Conservation (phyloP, 1,140 invertebrate species). For the Thrips palmi region DNA sequence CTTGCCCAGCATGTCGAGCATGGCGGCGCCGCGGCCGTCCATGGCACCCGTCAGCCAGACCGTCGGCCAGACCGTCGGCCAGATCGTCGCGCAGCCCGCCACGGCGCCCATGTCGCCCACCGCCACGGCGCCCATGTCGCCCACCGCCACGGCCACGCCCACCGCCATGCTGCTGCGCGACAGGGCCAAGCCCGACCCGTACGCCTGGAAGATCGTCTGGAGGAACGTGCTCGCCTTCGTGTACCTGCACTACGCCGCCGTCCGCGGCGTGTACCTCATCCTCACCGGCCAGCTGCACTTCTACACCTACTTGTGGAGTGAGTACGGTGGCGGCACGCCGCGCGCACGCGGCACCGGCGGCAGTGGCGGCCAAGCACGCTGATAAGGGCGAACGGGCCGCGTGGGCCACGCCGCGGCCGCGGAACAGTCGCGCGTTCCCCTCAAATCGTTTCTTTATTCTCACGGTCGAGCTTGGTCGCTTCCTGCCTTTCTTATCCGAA, state of each 20-base stretch:
- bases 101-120: neutral
- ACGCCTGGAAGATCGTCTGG: slow-evolving; percentile 47
- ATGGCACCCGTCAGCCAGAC: no score
- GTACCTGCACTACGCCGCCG: slow-evolving; percentile 37
- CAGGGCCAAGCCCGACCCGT: slow-evolving; percentile 20
- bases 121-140: neutral
- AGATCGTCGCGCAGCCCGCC: neutral
- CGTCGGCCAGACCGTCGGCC: neutral
- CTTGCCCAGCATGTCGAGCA: no score
- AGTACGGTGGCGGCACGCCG: no score
- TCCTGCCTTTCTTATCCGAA: no score
- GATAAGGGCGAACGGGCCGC: no score
- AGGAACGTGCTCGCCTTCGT: slow-evolving; percentile 46
- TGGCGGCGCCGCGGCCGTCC: no score
- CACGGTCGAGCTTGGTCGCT: no score
- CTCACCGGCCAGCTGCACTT: slow-evolving; percentile 26
- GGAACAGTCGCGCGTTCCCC: no score
- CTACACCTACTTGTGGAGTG: slow-evolving; percentile 32
- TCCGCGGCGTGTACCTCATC: slow-evolving; percentile 41
- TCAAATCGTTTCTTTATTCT: no score
- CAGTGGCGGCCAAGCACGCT: no score
- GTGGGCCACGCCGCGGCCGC: no score
- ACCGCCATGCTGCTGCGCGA: slow-evolving; percentile 13
- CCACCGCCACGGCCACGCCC: slow-evolving; percentile 11
- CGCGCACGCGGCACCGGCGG: no score